Evolutionary conservation across 2,888 invertebrate genomes (phyloP).

Genomic region (Zygothrica quintamaculata): DNA sequence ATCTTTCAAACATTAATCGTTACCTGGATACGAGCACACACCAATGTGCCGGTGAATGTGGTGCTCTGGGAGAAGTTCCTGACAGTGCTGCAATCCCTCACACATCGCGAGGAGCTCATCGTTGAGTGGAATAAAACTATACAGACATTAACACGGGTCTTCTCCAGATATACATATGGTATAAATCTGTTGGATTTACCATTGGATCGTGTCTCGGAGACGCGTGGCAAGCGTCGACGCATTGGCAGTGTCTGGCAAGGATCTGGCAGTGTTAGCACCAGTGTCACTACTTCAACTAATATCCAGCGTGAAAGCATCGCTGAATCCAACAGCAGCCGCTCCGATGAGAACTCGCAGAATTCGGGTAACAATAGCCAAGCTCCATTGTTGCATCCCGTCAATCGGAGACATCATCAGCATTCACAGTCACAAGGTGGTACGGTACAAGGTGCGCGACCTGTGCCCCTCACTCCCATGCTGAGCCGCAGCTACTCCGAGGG

Average conservation of each 20-base stretch:
- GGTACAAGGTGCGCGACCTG: constrained; percentile 50
- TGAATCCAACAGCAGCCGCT: constrained; percentile 77
- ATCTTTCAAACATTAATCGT: constrained; percentile 97
- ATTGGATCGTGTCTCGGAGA: constrained; percentile 91
- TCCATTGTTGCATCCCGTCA: constrained; percentile 29
- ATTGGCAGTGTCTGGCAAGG: constrained; percentile 84
- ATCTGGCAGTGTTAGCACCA: constrained; percentile 54
- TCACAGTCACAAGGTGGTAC: constrained; percentile 58
- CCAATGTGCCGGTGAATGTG: constrained; percentile 94
- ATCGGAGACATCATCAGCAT: constrained; percentile 68
- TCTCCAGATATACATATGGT: constrained; percentile 97
- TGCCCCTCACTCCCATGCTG: constrained; percentile 79
- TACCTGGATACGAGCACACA: constrained; percentile 98
- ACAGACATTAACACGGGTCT: constrained; percentile 96
- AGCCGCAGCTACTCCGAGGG: constrained; percentile 87
- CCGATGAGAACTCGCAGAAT: constrained; percentile 73
- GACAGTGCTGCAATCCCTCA: constrained; percentile 93
- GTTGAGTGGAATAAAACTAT: constrained; percentile 99
- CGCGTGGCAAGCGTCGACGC: constrained; percentile 89
- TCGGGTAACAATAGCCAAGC: constrained; percentile 45
- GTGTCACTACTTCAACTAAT: constrained; percentile 39
- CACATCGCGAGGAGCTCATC: constrained; percentile 97
- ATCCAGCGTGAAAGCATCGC: constrained; percentile 70
- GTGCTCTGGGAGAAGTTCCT: constrained; percentile 98
- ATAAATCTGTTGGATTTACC: constrained; percentile 95